A percentile compares a stretch with the other conserved stretches of the same genome.
Conservation (phyloP, 92 coral and sea anemone genomes). For the Phymanthus crucifer region DNA sequence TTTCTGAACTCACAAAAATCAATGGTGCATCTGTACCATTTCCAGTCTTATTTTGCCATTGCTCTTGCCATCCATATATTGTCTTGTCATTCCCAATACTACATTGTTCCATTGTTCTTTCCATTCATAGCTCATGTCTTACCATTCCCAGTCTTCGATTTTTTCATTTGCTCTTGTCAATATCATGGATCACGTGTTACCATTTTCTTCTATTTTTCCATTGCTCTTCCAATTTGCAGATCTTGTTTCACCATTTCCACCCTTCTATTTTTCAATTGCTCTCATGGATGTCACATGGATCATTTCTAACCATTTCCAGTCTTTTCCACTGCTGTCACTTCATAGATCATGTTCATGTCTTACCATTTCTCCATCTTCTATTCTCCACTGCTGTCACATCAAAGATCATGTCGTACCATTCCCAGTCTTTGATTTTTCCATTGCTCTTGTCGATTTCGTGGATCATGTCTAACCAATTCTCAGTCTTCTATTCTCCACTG, state of each 20-base stretch:
- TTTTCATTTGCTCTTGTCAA: neutral
- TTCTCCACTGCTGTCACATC: neutral
- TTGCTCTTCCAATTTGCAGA: too few relatives aligned
- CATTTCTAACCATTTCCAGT: neutral
- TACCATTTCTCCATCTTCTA: neutral
- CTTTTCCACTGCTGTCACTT: neutral
- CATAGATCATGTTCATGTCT: neutral
- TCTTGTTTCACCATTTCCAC: too few relatives aligned
- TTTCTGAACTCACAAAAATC: too few relatives aligned
- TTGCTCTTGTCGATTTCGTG: too few relatives aligned
- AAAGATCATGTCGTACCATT: too few relatives aligned
- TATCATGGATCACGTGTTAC: neutral
- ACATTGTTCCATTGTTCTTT: neutral
- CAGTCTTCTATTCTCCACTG: neutral
- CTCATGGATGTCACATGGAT: neutral
- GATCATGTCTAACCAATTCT: neutral
- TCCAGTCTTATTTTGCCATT: too few relatives aligned
- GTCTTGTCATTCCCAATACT: neutral
- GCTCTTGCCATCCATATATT: too few relatives aligned
- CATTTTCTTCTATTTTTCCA: too few relatives aligned
- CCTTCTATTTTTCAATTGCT: neutral
- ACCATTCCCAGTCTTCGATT: neutral
- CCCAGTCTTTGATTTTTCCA: neutral
- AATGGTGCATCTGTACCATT: too few relatives aligned
- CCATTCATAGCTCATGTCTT: neutral